Percentiles rank a stretch among this genome's conserved stretches.
phyloP scores from a whole-genome alignment of 1,140 invertebrate species.

The Berghia stephanieae region DNA sequence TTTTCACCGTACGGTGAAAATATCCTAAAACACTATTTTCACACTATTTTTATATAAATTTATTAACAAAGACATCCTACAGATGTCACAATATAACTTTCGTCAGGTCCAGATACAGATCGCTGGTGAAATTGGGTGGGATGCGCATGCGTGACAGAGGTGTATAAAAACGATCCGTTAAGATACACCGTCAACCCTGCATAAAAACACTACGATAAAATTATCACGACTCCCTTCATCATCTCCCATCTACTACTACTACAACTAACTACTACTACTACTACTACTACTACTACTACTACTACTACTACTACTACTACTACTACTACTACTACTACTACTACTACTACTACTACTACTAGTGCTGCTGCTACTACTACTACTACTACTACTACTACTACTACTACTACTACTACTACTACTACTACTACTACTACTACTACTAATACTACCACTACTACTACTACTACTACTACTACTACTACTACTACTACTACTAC shows the following conservation, averaged over 20 bases:
- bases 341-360: conserved; percentile 21
- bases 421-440: too few species aligned
- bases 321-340: conserved; percentile 19
- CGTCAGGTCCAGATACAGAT: neutral
- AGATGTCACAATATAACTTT: too few species aligned
- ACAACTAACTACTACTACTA: too few species aligned
- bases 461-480: neutral
- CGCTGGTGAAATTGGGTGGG: neutral
- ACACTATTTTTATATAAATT: neutral
- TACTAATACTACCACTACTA: too few species aligned
- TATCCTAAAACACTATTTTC: too few species aligned
- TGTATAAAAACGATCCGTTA: too few species aligned
- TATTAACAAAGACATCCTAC: too few species aligned
- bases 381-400: neutral
- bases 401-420: neutral
- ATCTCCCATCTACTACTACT: neutral
- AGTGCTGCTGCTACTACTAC: conserved; percentile 1
- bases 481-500: conserved; percentile 10
- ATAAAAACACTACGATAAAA: neutral
- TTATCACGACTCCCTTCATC: too few species aligned
- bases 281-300: neutral
- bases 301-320: conserved; percentile 11
- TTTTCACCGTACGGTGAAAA: too few species aligned
- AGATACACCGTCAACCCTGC: neutral
- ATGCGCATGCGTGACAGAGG: too few species aligned